phyloP scores from a whole-genome alignment of 2,888 invertebrate genomes.

The Hydriomena furcata region DNA sequence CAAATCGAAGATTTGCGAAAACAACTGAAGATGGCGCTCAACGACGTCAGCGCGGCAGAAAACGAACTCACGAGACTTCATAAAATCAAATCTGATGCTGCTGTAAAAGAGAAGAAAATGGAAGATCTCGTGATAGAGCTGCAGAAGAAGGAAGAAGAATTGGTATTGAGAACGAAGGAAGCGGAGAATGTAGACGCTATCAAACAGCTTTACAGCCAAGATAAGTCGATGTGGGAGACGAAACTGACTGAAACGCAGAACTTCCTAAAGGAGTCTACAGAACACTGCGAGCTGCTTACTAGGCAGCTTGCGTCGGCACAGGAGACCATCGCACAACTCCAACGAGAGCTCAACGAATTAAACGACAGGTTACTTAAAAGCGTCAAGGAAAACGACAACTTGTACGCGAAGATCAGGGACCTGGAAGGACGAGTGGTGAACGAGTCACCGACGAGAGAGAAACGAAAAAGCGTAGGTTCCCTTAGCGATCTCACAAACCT shows the following conservation, averaged over 20 bases:
- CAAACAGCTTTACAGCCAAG: slow-evolving; percentile 84
- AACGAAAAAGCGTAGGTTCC: slow-evolving; percentile 89
- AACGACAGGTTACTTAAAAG: slow-evolving; percentile 87
- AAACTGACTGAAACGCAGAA: slow-evolving; percentile 87
- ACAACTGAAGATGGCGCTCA: slow-evolving; percentile 85
- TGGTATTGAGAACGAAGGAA: slow-evolving; percentile 88
- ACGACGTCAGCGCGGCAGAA: slow-evolving; percentile 86
- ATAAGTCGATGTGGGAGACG: slow-evolving; percentile 87
- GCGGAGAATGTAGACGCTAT: slow-evolving; percentile 86
- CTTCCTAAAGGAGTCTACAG: slow-evolving; percentile 86
- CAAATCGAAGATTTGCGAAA: slow-evolving; percentile 88
- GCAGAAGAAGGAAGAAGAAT: slow-evolving; percentile 90
- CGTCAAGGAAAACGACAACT: slow-evolving; percentile 89
- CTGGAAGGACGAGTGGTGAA: slow-evolving; percentile 84
- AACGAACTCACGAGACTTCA: slow-evolving; percentile 89
- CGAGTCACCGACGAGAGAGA: slow-evolving; percentile 81
- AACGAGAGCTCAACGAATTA: slow-evolving; percentile 86
- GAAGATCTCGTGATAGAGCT: slow-evolving; percentile 90
- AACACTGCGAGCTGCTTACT: slow-evolving; percentile 85
- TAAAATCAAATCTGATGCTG: slow-evolving; percentile 87
- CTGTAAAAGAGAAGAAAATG: slow-evolving; percentile 88
- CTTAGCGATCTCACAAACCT: slow-evolving; percentile 92
- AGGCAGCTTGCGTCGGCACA: slow-evolving; percentile 87
- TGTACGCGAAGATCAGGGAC: slow-evolving; percentile 89
- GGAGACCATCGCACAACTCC: slow-evolving; percentile 86